phyloP scores from a whole-genome alignment of 2,113 vertebrate genomes.

The Jaculus jaculus region DNA sequence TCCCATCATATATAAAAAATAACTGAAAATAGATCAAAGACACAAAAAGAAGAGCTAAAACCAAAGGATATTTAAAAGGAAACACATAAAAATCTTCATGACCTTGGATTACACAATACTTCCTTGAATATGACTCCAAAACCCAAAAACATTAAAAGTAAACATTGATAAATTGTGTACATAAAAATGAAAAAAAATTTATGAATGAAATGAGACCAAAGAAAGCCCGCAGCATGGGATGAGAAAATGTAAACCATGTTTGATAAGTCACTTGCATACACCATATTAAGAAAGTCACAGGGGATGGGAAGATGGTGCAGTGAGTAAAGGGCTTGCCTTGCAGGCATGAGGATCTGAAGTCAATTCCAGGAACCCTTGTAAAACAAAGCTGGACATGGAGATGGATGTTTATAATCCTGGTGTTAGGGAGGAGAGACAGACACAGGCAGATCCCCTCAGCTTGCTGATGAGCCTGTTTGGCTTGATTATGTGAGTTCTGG shows the following conservation, averaged over 20 bases:
- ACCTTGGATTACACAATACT: neutral
- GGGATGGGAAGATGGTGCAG: too few relatives aligned
- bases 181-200: constrained; percentile 14
- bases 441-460: too few relatives aligned
- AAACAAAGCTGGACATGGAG: too few relatives aligned
- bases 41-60: neutral
- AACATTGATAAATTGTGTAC: neutral
- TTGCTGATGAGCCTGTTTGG: too few relatives aligned
- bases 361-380: too few relatives aligned
- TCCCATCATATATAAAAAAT: neutral
- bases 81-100: constrained; percentile 5
- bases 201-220: constrained; percentile 35
- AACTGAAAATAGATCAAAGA: constrained; percentile 3
- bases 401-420: too few relatives aligned
- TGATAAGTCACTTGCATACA: neutral
- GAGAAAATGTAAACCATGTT: neutral
- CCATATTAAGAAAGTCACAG: neutral
- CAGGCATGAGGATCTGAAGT: too few relatives aligned
- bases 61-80: neutral
- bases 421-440: too few relatives aligned
- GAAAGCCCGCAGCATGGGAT: neutral
- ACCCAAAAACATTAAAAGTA: neutral
- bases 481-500: too few relatives aligned
- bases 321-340: too few relatives aligned
- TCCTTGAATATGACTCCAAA: constrained; percentile 19